Evolutionary conservation across 2,888 invertebrate species (phyloP).

Genomic region (Podabrus alpinus): DNA sequence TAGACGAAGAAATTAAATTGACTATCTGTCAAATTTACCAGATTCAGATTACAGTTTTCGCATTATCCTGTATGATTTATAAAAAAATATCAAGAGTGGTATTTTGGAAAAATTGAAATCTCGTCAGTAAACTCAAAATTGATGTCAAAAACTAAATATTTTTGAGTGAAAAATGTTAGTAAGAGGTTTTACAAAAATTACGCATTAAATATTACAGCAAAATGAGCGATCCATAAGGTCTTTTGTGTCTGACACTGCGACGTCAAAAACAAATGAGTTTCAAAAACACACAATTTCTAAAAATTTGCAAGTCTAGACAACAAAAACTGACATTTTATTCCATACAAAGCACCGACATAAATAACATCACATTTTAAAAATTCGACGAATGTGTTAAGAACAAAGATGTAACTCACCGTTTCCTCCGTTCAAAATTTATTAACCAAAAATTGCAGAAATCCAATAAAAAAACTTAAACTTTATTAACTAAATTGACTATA

Average conservation of each 20-base stretch:
- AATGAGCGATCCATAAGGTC: neutral
- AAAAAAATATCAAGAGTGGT: too few relatives aligned
- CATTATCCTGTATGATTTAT: neutral
- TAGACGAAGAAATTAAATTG: too few relatives aligned
- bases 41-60: neutral
- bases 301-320: neutral
- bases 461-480: neutral
- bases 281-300: neutral
- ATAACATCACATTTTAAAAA: neutral
- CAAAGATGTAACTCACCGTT: neutral
- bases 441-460: neutral
- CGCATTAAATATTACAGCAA: neutral
- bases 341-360: neutral
- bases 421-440: neutral
- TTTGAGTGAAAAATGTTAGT: neutral
- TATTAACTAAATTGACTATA: neutral
- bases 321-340: neutral
- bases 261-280: neutral
- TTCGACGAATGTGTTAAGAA: neutral
- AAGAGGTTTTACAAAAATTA: neutral
- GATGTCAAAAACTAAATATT: neutral
- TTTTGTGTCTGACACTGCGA: neutral
- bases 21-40: too few relatives aligned
- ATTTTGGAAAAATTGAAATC: neutral
- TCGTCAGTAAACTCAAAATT: neutral